phyloP scores from a whole-genome alignment of 2,797 vertebrate genomes.

The Lateolabrax maculatus region DNA sequence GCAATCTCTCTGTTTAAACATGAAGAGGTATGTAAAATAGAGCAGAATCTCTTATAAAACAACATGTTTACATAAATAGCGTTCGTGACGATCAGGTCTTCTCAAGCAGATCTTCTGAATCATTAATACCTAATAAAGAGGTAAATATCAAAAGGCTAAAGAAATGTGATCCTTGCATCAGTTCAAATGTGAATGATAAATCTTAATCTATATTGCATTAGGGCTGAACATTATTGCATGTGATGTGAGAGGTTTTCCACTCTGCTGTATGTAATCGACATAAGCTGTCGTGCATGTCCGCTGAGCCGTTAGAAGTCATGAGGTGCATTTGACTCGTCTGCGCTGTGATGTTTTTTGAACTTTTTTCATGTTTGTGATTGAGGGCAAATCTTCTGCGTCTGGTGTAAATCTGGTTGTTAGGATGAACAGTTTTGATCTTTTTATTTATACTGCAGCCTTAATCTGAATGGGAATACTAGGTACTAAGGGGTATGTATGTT shows the following conservation, averaged over 20 bases:
- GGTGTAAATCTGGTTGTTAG: not conserved
- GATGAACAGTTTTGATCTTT: conserved; percentile 17
- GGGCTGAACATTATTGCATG: conserved; percentile 14
- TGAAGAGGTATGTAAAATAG: not conserved
- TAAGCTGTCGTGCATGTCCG: not conserved
- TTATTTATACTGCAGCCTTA: conserved; percentile 37
- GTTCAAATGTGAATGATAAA: conserved; percentile 50
- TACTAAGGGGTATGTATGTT: conserved; percentile 3
- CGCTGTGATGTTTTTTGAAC: conserved; percentile 32
- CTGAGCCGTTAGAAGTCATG: not conserved
- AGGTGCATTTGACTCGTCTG: conserved; percentile 3
- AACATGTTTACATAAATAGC: not conserved
- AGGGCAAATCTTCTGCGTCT: not conserved
- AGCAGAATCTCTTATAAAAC: not conserved
- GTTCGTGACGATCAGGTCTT: conserved; percentile 8
- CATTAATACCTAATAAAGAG: not conserved
- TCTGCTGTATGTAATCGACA: not conserved
- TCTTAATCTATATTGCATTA: conserved; percentile 24
- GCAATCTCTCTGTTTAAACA: not conserved
- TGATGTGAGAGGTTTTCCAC: conserved; percentile 10
- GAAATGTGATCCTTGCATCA: not conserved
- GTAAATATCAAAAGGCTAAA: not conserved
- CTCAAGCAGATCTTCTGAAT: conserved; percentile 4
- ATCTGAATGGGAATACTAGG: not conserved
- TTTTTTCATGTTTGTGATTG: not conserved